Conservation (phyloP, 2,113 vertebrate species). For the Dicaeum eximium region DNA sequence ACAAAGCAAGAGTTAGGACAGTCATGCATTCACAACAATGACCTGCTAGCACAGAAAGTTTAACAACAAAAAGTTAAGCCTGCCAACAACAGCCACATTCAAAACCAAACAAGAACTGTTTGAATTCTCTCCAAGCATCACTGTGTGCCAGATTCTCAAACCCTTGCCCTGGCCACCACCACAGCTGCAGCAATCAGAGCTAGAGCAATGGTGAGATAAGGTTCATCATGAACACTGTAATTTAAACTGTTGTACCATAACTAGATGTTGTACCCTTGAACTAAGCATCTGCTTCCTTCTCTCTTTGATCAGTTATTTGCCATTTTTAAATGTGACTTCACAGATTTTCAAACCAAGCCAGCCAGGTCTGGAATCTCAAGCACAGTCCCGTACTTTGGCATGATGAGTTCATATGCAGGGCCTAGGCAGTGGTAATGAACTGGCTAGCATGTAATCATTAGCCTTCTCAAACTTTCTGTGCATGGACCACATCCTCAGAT, state of each 20-base stretch:
- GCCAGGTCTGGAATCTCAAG: not conserved
- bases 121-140: not conserved
- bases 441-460: not conserved
- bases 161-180: not conserved
- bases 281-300: not conserved
- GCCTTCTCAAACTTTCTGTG: not conserved
- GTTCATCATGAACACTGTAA: not conserved
- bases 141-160: not conserved
- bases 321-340: not conserved
- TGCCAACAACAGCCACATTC: not conserved
- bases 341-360: not conserved
- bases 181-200: not conserved
- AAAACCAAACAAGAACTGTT: not conserved
- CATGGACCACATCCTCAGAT: not conserved
- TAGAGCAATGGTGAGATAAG: not conserved
- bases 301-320: not conserved
- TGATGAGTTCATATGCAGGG: not conserved
- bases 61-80: not conserved
- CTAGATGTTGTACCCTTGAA: not conserved
- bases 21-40: not conserved
- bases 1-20: conserved; percentile 55
- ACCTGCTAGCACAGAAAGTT: not conserved
- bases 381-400: not conserved
- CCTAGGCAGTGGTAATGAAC: not conserved
- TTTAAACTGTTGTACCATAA: not conserved